phyloP scores from a whole-genome alignment of 2,888 invertebrate genomes.

The Plebejus melissa region DNA sequence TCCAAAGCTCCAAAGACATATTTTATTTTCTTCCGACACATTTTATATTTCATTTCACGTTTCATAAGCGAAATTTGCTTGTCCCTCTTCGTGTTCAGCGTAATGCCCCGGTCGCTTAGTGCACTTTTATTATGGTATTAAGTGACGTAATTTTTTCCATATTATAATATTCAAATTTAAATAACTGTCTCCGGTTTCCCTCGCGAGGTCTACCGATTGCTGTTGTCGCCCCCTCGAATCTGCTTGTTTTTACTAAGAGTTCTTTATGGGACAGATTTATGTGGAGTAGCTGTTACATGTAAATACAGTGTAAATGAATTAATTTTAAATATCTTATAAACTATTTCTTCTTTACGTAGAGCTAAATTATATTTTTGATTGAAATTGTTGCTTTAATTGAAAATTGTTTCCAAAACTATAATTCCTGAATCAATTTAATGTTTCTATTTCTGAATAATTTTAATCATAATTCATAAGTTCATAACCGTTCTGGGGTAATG shows the following conservation, averaged over 20 bases:
- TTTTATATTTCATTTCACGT: constrained; percentile 79
- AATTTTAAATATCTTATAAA: neutral
- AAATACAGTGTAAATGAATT: neutral
- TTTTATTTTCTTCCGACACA: constrained; percentile 72
- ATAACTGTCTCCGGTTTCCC: constrained; percentile 80
- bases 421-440: no score
- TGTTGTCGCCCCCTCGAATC: constrained; percentile 69
- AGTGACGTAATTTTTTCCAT: constrained; percentile 81
- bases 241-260: constrained; percentile 68
- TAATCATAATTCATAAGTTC: no score
- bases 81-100: constrained; percentile 71
- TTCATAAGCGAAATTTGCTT: constrained; percentile 75
- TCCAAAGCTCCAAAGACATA: constrained; percentile 67
- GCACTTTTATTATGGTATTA: constrained; percentile 80
- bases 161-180: constrained; percentile 81
- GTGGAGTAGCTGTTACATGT: constrained; percentile 44
- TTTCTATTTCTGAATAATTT: no score
- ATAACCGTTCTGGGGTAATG: no score
- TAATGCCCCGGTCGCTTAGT: constrained; percentile 79
- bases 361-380: no score
- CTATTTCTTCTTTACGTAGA: neutral
- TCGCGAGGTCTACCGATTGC: constrained; percentile 66
- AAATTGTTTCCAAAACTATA: no score
- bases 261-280: constrained; percentile 47
- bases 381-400: no score